Evolutionary conservation across 35 echinoderm and acorn worm genomes (phyloP), one percentile per base, ranked within the genome.

Genomic region (Ophioderma brevispina): DNA sequence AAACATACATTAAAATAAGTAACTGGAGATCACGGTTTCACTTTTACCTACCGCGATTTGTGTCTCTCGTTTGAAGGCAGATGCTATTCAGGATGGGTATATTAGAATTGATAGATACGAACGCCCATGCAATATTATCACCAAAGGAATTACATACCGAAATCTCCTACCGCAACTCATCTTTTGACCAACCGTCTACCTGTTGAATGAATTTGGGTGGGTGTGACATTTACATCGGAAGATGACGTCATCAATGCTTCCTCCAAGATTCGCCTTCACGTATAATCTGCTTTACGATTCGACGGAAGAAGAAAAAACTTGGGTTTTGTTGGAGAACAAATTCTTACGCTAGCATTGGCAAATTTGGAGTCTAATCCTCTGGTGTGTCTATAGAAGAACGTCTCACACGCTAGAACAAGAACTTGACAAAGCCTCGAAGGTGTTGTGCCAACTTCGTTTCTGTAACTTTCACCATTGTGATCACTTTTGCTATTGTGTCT

Each of bases 331-430:
- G 87, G 87, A 89, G 31, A 28, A 36, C 32, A 28, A 89, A 30
- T 89, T 89, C 39, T 33, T 89, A 6, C 76, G 77, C 40, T n/a
- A n/a, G 31, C 10, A 2, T 31, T 89, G 2, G 1, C 4, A 46
- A 4, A 1, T 6, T 46, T 31, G 25, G 32, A 63, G 40, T 14
- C 77, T 1, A 0, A 1, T 35, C 0, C 10, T 13, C 37, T 56
- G 0, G 33, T 25, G n/a, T 38, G 52, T 89, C 37, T 43, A 31
- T 10, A 49, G 40, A 11, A 80, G 32, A 39, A 81, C 87, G n/a
- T 89, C 87, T 19, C 40, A 37, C 11, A 55, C 87, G 36, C 40
- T 80, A 15, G 77, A 80, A 39, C 77, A 37, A 23, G 87, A 89
- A 50, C 41, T 89, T 89, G 49, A 78, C 4, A 46, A 91, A 19